Base-by-base conservation (phyloP, 2,888 invertebrate genomes). In the Andrena trimmerana region DNA sequence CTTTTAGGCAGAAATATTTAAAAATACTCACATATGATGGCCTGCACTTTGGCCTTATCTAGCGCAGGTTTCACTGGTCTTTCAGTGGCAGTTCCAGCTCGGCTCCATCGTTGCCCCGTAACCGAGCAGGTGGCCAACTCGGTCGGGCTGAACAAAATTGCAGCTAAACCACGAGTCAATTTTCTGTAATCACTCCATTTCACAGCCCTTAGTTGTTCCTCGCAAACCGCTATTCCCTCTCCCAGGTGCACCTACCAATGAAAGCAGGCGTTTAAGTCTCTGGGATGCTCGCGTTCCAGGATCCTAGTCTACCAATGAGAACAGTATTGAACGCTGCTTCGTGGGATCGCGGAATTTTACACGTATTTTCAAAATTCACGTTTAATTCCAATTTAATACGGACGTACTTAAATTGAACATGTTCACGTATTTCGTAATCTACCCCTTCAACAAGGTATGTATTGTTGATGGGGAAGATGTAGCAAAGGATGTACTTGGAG, bases 111-210 rank as follows among this genome's bases (percentile, higher is more conserved):
- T 94, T 97, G 97, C 57, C 97, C 97, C 68, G 97, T 97, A 70
- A 97, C 97, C 20, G 97, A 97, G 93, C 96, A 96, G 31, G 97
- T 96, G 20, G 97, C 97, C 92, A 97, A 94, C 94, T 97, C 97
- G 85, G 96, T 96, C 10, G 97, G 96, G 88, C 96, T 96, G 94
- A 97, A 97, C 86, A 97, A 93, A 88, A 97, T 96, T n/a, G 96
- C 96, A 24, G 97, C 97, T 90, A 97, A 93, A 62, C 97, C 96
- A 54, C 97, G 95, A 67, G 97, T 97, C 94, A 97, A 95, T 93
- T 97, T 97, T 85, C 97, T 94, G 90, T 97, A 97, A 94, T 97
- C 97, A 82, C 96, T 96, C 96, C 97, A 97, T 93, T 97, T 97
- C 36, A 97, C 96, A 72, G 96, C 96, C 76, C 96, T 95, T 80